These are phyloP conservation scores for Cebus imitator DNA, from an alignment of 2,113 vertebrate genomes.

Conservation along the genomic window DNA sequence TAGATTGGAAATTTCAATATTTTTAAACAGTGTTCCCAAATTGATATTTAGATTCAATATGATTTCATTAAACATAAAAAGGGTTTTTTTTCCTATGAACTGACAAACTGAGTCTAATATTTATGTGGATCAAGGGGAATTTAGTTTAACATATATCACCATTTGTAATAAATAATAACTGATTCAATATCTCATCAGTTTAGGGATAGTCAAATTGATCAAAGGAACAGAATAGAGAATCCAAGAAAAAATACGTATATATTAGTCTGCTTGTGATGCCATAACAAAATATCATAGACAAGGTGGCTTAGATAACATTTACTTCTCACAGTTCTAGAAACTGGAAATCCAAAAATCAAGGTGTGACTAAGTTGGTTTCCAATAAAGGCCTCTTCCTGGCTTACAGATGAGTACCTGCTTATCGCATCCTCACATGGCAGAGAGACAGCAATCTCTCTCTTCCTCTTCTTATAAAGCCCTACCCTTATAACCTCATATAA, in stretches of 20 bases:
- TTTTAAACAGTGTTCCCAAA: not conserved
- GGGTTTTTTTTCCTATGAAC: not conserved
- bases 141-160: not conserved
- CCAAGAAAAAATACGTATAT: not conserved
- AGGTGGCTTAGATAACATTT: not conserved
- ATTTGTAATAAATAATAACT: not conserved
- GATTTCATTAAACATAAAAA: conserved; percentile 31
- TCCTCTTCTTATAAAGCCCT: not conserved
- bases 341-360: not conserved
- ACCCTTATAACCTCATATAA: not conserved
- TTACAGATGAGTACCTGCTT: not conserved
- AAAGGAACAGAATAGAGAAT: not conserved
- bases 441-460: not conserved
- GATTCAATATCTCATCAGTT: not conserved
- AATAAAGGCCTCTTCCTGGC: not conserved
- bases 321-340: not conserved
- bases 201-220: not conserved
- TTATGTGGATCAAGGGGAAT: not conserved
- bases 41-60: not conserved
- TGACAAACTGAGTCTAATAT: not conserved
- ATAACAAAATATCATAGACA: not conserved
- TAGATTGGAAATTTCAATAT: not conserved
- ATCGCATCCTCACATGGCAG: not conserved
- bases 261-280: not conserved
- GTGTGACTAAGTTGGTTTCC: not conserved